Conservation (phyloP, 2,113 vertebrate genomes). For the Plecturocebus donacophilus region DNA sequence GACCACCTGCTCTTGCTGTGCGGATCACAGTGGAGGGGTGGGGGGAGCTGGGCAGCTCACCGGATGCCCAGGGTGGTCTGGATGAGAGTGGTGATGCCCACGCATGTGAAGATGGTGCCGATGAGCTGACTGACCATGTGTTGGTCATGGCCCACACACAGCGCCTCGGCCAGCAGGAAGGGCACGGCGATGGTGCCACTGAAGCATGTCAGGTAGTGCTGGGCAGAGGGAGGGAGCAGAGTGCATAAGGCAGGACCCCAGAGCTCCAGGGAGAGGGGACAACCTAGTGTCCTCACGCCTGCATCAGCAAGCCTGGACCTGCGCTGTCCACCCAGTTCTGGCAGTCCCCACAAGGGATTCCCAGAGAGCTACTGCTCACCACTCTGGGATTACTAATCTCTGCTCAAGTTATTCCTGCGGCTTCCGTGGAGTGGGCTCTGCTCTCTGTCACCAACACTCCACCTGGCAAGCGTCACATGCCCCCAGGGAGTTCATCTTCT, state of each 20-base stretch:
- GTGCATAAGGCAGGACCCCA: fast-evolving
- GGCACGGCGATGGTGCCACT: slow-evolving; percentile 96
- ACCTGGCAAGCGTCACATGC: background rate
- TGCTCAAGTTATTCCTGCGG: background rate
- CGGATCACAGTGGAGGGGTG: no score
- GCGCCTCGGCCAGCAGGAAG: slow-evolving; percentile 94
- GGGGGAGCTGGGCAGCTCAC: slow-evolving; percentile 77
- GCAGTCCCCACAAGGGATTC: background rate
- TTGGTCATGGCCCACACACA: slow-evolving; percentile 95
- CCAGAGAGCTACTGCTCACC: background rate
- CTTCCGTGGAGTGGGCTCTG: background rate
- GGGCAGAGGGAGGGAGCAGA: fast-evolving
- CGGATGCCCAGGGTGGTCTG: slow-evolving; percentile 96
- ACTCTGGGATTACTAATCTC: background rate
- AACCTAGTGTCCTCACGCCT: background rate
- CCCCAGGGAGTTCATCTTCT: background rate
- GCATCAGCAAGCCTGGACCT: background rate
- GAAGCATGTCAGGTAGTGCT: slow-evolving; percentile 99
- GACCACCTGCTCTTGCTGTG: fast-evolving
- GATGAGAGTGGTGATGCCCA: slow-evolving; percentile 96
- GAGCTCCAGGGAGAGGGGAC: background rate
- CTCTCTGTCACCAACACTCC: background rate
- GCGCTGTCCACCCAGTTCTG: background rate
- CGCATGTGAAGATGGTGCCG: slow-evolving; percentile 96
- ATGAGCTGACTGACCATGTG: slow-evolving; percentile 95